Evolutionary conservation across 37 sponge, comb jelly and placozoan species (phyloP).

Genomic region (Corticium candelabrum): DNA sequence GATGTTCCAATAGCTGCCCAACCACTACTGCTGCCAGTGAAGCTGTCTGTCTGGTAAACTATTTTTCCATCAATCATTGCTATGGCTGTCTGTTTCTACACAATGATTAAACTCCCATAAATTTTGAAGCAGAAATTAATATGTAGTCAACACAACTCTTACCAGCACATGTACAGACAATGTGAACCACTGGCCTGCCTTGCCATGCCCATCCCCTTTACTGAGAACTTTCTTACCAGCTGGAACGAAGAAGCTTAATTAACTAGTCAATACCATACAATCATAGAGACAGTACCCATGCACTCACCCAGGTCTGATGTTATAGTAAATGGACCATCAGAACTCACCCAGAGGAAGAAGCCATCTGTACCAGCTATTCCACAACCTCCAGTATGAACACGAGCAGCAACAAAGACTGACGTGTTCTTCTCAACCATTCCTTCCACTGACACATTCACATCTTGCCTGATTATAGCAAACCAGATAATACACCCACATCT

Average conservation of each 20-base stretch:
- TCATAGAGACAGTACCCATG: too few species aligned
- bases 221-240: slow-evolving; percentile 13
- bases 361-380: slow-evolving; percentile 30
- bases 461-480: slow-evolving; percentile 13
- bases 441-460: slow-evolving; percentile 19
- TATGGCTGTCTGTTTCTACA: not conserved
- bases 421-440: slow-evolving; percentile 8
- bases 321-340: slow-evolving; percentile 11
- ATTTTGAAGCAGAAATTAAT: too few species aligned
- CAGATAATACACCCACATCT: too few species aligned
- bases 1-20: not conserved
- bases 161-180: not conserved
- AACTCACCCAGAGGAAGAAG: slow-evolving; percentile 41
- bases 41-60: not conserved
- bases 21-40: not conserved
- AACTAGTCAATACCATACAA: too few species aligned
- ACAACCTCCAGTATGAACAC: slow-evolving; percentile 51
- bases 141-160: too few species aligned
- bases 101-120: too few species aligned
- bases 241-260: too few species aligned
- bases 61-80: not conserved
- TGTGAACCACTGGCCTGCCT: not conserved
- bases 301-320: slow-evolving; percentile 46
- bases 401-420: slow-evolving; percentile 41
- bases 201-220: not conserved